These are phyloP conservation scores for Pogona vitticeps DNA, from an alignment of 2,113 vertebrate species.

Conservation along the genomic window DNA sequence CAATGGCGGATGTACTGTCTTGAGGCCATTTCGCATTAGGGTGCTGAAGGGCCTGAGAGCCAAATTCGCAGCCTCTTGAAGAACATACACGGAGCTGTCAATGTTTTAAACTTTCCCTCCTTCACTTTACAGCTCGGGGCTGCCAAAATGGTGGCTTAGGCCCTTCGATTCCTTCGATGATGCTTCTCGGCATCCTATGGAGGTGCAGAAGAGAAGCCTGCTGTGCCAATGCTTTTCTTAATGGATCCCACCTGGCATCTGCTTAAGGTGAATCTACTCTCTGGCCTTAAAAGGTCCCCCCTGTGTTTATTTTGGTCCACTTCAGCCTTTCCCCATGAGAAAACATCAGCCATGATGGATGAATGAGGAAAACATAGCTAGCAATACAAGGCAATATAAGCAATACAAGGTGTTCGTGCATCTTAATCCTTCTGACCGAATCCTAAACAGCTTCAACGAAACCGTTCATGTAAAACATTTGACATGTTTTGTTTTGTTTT, in stretches of 20 bases:
- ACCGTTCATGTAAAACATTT: background rate
- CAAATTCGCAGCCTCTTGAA: slow-evolving; percentile 67
- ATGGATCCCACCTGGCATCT: background rate
- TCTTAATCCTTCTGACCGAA: background rate
- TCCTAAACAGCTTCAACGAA: background rate
- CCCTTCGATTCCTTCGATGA: fast-evolving
- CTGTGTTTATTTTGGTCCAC: too few relatives aligned
- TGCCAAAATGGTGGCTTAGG: slow-evolving; percentile 24
- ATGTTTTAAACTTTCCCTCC: slow-evolving; percentile 20
- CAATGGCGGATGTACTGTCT: slow-evolving; percentile 71
- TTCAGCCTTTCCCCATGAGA: too few relatives aligned
- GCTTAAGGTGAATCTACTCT: background rate
- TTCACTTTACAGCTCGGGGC: background rate
- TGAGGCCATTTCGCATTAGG: slow-evolving; percentile 70
- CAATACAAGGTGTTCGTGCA: background rate
- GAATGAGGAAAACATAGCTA: background rate
- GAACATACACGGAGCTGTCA: slow-evolving; percentile 63
- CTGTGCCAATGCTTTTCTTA: background rate
- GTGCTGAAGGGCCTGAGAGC: slow-evolving; percentile 68
- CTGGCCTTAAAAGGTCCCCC: background rate
- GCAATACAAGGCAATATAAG: too few relatives aligned
- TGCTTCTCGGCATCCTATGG: too few relatives aligned
- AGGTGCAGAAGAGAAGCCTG: background rate
- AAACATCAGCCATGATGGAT: background rate
- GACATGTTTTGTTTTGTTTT: too few relatives aligned